Evolutionary conservation across 2,113 vertebrate genomes (phyloP), one percentile per base, ranked within the genome.

Genomic region (Paradisaea rubra): DNA sequence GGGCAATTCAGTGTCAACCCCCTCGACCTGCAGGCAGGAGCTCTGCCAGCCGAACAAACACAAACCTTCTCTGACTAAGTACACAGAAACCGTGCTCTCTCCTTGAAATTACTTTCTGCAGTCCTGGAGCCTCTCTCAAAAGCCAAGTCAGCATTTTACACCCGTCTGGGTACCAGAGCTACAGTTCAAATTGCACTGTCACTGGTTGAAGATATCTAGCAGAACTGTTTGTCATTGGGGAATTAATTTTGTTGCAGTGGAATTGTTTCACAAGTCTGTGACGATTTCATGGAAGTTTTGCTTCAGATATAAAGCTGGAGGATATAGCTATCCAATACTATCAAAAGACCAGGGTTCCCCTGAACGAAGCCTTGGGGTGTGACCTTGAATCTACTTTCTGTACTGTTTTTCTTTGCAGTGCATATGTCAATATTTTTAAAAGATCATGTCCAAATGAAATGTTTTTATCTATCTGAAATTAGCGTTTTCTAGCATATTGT

Each of bases 101-200:
- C 81, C 76, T 93, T 93, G 77, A 96, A 96, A 91, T 68, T 63
- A 61, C 61, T 87, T 78, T 92, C 57, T 92, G 73, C 73, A 88
- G 65, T 81, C 49, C 57, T 0, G 19, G 65, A 86, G 89, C 83
- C 94, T 92, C 92, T 92, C 84, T 84, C 72, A 64, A 81, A 81
- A 89, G 86, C 73, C 88, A 83, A 90, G 60, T 96, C 94, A 92
- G 91, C 95, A 74, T 84, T 92, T 95, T 93, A 24, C 27, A 47
- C 33, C 2, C 0, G 15, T 73, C 72, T 92, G 81, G 77, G 77
- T 89, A 93, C 80, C 73, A 94, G 69, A 94, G 60, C n/a, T 60
- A 64, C 1, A 19, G 69, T 81, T 87, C 77, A 85, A 72, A 93
- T 87, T 87, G 86, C 53, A 52, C 47, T 87, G 84, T 57, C 10